Base-by-base conservation (phyloP, 30 jellyfish, hydroid and myxozoan species). In the Clytia hemisphaerica region DNA sequence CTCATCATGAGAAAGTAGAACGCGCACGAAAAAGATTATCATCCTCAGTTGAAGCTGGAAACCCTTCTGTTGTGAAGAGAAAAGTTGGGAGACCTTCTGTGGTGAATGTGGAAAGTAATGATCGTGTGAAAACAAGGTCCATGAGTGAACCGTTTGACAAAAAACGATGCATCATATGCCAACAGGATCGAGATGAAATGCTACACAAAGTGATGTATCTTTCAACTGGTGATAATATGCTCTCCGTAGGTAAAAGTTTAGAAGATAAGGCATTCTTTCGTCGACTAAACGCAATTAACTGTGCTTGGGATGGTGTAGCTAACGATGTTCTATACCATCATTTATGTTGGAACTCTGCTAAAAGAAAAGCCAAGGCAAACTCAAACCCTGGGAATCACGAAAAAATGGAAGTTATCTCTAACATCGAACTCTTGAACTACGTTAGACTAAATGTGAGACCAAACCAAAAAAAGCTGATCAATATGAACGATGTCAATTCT, bases 241-340 rank as follows among this genome's bases (percentile, higher is more conserved):
- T 46, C 7, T 58, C 51, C 12, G 35, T 46, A 69, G 82, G 51
- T 21, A 47, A 69, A 9, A 69, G 53, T 37, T 58, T 71, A 49
- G 58, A 69, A 18, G 59, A 69, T 28, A 69, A 36, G 9, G 28
- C 57, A 38, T 42, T 42, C 30, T 57, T 69, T 28, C 58, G 72
- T 69, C 27, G 48, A 28, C 72, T 71, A 46, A 69, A 69, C 58
- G n/a, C n/a, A n/a, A 69, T 69, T 58, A 69, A 48, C 36, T 55
- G 51, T 49, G 58, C 71, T 38, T 36, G 48, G 27, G 82, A 69
- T 34, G 48, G 82, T 47, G 82, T 58, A 26, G 71, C 75, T 31
- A 46, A 26, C 30, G 76, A 51, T 69, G 57, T 46, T 16, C 21
- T 21, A 42, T 69, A 69, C 75, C 82, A 69, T 30, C 19, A 44